These are phyloP conservation scores for Hyla sarda DNA, from an alignment of 2,113 vertebrate species.

Conservation along the genomic window DNA sequence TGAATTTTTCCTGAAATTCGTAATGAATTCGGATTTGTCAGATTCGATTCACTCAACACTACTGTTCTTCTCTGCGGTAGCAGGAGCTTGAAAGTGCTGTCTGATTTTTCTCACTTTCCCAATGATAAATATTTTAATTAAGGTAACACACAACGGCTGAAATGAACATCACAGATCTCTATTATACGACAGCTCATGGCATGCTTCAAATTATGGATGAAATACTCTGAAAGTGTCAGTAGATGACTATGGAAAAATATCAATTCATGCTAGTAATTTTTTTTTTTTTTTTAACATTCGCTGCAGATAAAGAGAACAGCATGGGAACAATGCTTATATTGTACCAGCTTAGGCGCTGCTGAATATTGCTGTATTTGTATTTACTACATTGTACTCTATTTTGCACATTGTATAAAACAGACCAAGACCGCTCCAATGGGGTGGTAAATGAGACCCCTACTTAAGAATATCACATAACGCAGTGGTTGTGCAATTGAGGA, in stretches of 20 bases:
- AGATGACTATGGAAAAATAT: not conserved
- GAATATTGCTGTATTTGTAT: not conserved
- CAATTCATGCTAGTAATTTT: not conserved
- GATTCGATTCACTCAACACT: too few species aligned
- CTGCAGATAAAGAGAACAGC: not conserved
- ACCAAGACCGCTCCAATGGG: too few species aligned
- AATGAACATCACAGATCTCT: constrained; percentile 26
- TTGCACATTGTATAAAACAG: too few species aligned
- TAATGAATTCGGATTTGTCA: too few species aligned
- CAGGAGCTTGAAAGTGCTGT: constrained; percentile 24
- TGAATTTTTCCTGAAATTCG: too few species aligned
- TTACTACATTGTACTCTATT: too few species aligned
- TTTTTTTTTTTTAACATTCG: not conserved
- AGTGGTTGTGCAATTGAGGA: too few species aligned
- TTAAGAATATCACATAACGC: too few species aligned
- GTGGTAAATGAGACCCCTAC: too few species aligned
- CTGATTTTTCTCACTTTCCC: constrained; percentile 40
- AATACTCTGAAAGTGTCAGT: constrained; percentile 12
- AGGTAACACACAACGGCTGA: not conserved
- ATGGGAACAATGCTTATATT: not conserved
- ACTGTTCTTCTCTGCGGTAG: constrained; percentile 36
- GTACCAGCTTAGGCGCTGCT: not conserved
- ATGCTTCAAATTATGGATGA: constrained; percentile 36
- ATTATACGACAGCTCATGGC: not conserved
- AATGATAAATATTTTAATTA: constrained; percentile 58